Percentiles rank a stretch among this genome's conserved stretches.
Conservation (phyloP, 2,888 invertebrate genomes). For the Latrodectus elegans region DNA sequence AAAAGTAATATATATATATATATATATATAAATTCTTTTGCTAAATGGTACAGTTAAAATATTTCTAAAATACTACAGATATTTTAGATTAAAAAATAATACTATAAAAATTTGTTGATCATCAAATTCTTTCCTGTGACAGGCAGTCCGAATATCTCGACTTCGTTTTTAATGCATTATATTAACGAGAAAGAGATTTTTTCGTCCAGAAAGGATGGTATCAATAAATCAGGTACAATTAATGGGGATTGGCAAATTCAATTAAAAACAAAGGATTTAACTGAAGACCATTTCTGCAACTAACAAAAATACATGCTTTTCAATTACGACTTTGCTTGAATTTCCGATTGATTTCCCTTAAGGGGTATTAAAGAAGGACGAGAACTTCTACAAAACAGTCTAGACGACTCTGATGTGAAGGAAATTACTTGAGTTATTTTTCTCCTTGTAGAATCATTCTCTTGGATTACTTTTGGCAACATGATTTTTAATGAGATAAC, state of each 20-base stretch:
- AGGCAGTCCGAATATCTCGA: too few species aligned
- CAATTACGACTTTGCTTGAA: conserved; percentile 42
- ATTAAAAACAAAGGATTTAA: conserved; percentile 40
- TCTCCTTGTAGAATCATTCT: conserved; percentile 12
- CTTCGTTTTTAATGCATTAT: too few species aligned
- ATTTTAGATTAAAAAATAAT: too few species aligned
- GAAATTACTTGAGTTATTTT: conserved; percentile 8
- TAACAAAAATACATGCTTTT: conserved; percentile 47
- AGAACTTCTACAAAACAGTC: conserved; percentile 16
- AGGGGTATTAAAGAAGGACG: conserved; percentile 44
- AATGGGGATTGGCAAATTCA: conserved; percentile 38
- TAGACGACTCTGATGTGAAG: conserved; percentile 10
- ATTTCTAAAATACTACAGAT: too few species aligned
- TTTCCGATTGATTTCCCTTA: conserved; percentile 50
- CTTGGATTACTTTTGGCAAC: conserved; percentile 32
- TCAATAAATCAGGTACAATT: conserved; percentile 37
- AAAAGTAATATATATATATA: too few species aligned
- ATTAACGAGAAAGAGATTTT: too few species aligned
- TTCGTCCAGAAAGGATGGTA: not conserved
- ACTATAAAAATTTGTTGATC: too few species aligned
- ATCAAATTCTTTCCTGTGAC: too few species aligned
- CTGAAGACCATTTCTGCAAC: conserved; percentile 17
- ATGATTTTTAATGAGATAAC: conserved; percentile 43
- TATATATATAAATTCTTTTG: too few species aligned
- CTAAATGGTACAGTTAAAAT: too few species aligned